Base-by-base conservation (phyloP, 2,113 vertebrate genomes). In the Melospiza georgiana region DNA sequence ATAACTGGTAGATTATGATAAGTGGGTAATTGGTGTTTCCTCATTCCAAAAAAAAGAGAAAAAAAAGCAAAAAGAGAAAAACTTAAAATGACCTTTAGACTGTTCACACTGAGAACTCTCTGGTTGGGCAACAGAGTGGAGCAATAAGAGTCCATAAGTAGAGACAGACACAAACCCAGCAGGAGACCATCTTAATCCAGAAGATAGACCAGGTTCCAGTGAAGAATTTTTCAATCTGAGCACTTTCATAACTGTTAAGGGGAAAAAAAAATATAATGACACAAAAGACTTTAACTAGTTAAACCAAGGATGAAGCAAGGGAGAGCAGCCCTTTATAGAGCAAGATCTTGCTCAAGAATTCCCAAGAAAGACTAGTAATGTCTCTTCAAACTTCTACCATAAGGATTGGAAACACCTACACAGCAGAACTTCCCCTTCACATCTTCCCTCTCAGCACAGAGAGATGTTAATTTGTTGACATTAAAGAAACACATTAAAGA, bases 161-260 rank as follows among this genome's bases (percentile, higher is more conserved):
- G 48, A 99, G 69, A 48, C 98, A 33, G 51, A 99, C 98, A 85
- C 99, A 99, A 65, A 99, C 78, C 99, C 99, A 99, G 74, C 99
- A 99, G 79, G 99, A 99, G 7, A 89, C 98, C 98, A 99, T 99
- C 98, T 99, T 99, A 95, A 99, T 98, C 99, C 99, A 99, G 98
- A 99, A 99, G 89, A 98, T 98, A 10, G 99, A 99, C 98, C 98
- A 98, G 97, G 98, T 99, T 31, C 98, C 98, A 0, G 98, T 98
- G 95, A 99, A 98, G 92, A 99, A 98, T 80, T 98, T 98, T 97
- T 99, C 99, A 18, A 99, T 99, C 96, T 98, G 97, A 92, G 99
- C 99, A 44, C 97, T 93, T 78, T 99, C 98, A 1, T 98, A 99
- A 94, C 99, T 99, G 98, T 71, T 52, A 93, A 78, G 39, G 23